Evolutionary conservation across 2,113 vertebrate species (phyloP).

Genomic region (Terrapene triunguis): DNA sequence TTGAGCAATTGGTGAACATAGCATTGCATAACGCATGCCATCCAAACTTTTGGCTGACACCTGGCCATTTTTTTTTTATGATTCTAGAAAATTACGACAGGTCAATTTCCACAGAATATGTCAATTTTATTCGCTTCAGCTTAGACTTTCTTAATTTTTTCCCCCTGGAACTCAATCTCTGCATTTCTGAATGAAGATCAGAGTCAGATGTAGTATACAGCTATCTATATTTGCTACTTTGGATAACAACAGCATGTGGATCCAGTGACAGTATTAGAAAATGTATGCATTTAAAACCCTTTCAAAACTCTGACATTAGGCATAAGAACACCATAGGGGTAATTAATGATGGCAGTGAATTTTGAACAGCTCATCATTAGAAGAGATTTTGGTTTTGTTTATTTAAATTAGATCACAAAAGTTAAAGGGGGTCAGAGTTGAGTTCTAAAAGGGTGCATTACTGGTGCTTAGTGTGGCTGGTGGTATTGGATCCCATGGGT

Average conservation of each 20-base stretch:
- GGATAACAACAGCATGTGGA: background rate
- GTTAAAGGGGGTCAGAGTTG: background rate
- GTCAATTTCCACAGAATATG: background rate
- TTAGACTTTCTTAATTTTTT: background rate
- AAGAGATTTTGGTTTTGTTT: background rate
- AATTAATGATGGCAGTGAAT: background rate
- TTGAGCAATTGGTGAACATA: background rate
- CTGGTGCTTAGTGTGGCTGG: background rate
- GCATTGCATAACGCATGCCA: background rate
- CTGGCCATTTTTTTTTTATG: background rate
- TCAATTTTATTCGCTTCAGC: background rate
- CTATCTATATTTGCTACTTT: background rate
- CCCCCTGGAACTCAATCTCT: background rate
- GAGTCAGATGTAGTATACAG: background rate
- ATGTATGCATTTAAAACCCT: slow-evolving; percentile 73
- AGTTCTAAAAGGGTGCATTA: slow-evolving; percentile 56
- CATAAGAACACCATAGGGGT: background rate
- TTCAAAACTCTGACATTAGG: slow-evolving; percentile 76
- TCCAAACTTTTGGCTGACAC: background rate
- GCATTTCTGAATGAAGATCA: slow-evolving; percentile 37
- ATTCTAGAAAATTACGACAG: background rate
- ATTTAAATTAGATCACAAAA: slow-evolving; percentile 8
- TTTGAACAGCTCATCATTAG: background rate
- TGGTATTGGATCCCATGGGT: slow-evolving; percentile 58
- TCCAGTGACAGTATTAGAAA: slow-evolving; percentile 60